Evolutionary conservation across 2,888 invertebrate genomes (phyloP).

Genomic region (Rhaphigaster nebulosa): DNA sequence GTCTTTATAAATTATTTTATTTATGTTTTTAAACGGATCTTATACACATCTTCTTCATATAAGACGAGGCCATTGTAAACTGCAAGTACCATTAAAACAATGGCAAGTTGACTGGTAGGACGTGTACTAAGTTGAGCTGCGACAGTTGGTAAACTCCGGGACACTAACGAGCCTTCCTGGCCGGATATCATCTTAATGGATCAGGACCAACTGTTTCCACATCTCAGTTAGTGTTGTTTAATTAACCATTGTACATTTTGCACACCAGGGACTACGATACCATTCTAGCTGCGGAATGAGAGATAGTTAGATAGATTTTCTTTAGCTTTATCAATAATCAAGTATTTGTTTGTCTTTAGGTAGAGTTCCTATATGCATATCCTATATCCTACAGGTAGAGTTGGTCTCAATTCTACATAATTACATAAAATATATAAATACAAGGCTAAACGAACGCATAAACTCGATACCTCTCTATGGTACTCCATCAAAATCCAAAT

Average conservation of each 20-base stretch:
- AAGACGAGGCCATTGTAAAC: background rate
- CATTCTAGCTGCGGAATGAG: background rate
- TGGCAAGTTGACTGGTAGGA: background rate
- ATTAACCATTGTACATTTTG: conserved; percentile 13
- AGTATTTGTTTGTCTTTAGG: background rate
- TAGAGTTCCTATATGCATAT: no score
- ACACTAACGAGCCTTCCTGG: conserved; percentile 19
- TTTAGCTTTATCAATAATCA: background rate
- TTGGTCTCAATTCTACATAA: no score
- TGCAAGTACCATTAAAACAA: background rate
- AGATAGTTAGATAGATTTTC: no score
- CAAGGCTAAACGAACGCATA: no score
- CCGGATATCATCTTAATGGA: conserved; percentile 26
- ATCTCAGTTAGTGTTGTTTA: background rate
- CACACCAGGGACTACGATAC: background rate
- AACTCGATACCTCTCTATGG: no score
- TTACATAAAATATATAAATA: no score
- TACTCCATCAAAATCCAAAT: no score
- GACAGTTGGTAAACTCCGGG: conserved; percentile 1
- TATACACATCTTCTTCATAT: background rate
- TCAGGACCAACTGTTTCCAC: background rate
- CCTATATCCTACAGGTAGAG: no score
- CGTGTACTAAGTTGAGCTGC: background rate
- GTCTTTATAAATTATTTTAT: background rate
- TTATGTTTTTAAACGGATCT: background rate